Evolutionary conservation across 1,140 invertebrate species (phyloP), one percentile per base, ranked within the genome.

Genomic region (Drosophila orena): DNA sequence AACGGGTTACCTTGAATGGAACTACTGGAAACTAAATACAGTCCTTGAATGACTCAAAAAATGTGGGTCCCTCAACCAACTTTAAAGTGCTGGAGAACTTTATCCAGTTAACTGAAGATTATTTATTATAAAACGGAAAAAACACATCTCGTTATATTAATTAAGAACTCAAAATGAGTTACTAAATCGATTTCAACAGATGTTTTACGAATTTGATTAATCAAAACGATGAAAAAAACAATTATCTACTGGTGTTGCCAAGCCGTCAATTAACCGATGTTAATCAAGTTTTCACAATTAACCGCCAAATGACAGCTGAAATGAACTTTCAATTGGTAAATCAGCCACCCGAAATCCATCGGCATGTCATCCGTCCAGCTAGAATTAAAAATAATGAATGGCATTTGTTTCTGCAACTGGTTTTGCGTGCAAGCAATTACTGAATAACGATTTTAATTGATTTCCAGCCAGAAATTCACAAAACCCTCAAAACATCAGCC

Each of bases 251-350:
- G 17, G 0, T 17, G 17, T 17, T 17, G 55, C 38, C 46, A 65
- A 81, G 62, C 70, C 77, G 75, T 55, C 66, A 72, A 60, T 69
- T 47, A 65, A 69, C 38, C 43, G 8, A 52, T 56, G 78, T 80
- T 80, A 76, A 81, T 77, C 79, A 73, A 58, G 56, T 72, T 55
- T 47, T 42, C 57, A 11, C 49, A 58, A 30, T 81, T 38, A 38
- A 77, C 79, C 79, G 24, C 59, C 46, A 53, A 72, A 66, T 68
- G 57, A 52, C 76, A 78, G 47, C 35, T 47, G 49, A 70, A 70
- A 56, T 70, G n/a, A 56, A 69, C 47, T 27, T 56, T 38, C 34
- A 56, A 69, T 70, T 38, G 49, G 49, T 24, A 70, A 55, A 35
- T 70, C 75, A 64, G 47, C 38, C 77, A 35, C 15, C 61, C 14